Conservation (phyloP, 2,113 vertebrate genomes). For the Laticauda laticaudata region DNA sequence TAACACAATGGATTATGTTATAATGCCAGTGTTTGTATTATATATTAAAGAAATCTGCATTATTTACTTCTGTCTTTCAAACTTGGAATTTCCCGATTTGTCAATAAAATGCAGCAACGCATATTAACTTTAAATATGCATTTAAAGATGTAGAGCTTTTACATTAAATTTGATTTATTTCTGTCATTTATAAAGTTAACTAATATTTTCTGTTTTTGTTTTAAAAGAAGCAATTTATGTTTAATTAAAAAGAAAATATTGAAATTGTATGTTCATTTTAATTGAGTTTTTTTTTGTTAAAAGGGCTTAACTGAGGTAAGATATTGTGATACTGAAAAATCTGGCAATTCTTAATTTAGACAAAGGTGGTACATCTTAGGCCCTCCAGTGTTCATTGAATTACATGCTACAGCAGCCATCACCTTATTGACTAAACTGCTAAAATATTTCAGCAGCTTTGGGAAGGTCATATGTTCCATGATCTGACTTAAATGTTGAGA, state of each 20-base stretch:
- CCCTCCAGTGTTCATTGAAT: background rate
- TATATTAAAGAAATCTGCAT: background rate
- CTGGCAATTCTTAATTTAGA: background rate
- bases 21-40: background rate
- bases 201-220: background rate
- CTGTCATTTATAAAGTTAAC: background rate
- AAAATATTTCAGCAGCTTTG: background rate
- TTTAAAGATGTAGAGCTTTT: background rate
- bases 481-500: background rate
- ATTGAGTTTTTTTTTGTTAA: background rate
- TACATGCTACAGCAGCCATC: background rate
- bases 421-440: background rate
- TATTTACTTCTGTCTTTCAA: background rate
- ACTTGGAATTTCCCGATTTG: background rate
- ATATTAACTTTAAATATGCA: too few relatives aligned
- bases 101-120: background rate
- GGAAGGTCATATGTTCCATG: background rate
- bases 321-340: background rate
- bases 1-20: background rate
- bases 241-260: background rate
- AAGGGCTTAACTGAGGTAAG: background rate
- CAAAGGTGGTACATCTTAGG: background rate
- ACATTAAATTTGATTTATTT: background rate
- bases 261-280: background rate
- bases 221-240: background rate